phyloP scores from a whole-genome alignment of 2,797 vertebrate species.

The Cirrhinus mrigala region DNA sequence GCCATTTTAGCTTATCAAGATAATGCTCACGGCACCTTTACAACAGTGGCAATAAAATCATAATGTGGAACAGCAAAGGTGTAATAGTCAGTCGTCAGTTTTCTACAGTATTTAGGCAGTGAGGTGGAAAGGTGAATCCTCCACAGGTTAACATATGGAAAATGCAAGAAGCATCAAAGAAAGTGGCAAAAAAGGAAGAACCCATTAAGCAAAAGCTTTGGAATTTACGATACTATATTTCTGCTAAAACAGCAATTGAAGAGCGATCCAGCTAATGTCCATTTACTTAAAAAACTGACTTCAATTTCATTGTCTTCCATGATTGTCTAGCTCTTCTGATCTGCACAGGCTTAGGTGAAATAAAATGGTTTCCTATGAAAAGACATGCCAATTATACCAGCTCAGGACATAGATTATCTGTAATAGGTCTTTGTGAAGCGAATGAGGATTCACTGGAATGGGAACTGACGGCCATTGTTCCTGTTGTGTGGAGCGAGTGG shows the following conservation, averaged over 20 bases:
- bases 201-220: background rate
- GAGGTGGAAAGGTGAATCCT: slow-evolving; percentile 10
- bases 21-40: slow-evolving; percentile 1
- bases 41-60: background rate
- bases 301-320: slow-evolving; percentile 4
- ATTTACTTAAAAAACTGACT: slow-evolving; percentile 18
- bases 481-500: slow-evolving; percentile 20
- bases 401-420: slow-evolving; percentile 32
- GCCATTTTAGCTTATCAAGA: background rate
- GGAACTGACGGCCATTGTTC: slow-evolving; percentile 51
- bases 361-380: slow-evolving; percentile 22
- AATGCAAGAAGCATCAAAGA: slow-evolving; percentile 1
- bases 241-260: background rate
- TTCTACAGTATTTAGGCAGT: background rate
- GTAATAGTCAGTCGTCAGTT: background rate
- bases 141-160: background rate
- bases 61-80: background rate
- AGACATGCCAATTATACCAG: slow-evolving; percentile 37
- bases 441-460: slow-evolving; percentile 29
- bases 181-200: background rate
- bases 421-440: slow-evolving; percentile 40
- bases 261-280: slow-evolving; percentile 23
- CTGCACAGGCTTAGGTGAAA: slow-evolving; percentile 12
- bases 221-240: background rate
- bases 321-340: slow-evolving; percentile 7